Conservation (phyloP, 2,888 invertebrate species). For the Ichneumon xanthorius region DNA sequence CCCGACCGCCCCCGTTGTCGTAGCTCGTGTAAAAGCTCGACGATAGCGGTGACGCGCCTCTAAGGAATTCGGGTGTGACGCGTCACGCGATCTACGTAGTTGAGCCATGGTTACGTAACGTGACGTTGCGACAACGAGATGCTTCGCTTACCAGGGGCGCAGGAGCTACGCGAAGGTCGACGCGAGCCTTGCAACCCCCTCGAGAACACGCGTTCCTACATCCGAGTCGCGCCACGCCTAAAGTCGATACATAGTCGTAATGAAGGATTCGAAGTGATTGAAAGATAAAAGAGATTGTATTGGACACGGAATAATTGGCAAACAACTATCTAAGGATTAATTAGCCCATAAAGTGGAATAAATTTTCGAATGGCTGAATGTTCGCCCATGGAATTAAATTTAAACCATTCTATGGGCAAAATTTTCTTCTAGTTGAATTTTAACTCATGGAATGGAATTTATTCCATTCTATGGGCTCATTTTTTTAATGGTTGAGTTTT, state of each 20-base stretch:
- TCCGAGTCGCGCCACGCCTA: conserved; percentile 1
- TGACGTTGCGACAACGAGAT: conserved; percentile 79
- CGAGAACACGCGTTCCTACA: background rate
- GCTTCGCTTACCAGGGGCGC: conserved; percentile 74
- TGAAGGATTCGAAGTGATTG: background rate
- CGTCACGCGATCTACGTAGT: conserved; percentile 44
- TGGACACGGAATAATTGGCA: background rate
- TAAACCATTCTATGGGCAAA: no score
- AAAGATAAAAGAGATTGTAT: background rate
- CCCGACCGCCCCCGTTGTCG: background rate
- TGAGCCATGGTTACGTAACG: conserved; percentile 59
- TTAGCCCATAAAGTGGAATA: no score
- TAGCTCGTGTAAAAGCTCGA: conserved; percentile 46
- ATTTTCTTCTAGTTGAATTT: no score
- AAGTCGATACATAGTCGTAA: conserved; percentile 7
- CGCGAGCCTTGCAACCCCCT: conserved; percentile 46
- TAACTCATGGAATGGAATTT: no score
- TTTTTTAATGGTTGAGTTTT: no score
- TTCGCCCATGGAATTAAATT: no score
- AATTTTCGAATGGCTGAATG: no score
- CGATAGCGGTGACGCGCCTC: conserved; percentile 40
- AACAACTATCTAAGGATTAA: background rate
- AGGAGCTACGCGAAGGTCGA: conserved; percentile 69
- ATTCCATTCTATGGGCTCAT: background rate
- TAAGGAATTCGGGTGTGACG: conserved; percentile 48